Base-by-base conservation (phyloP, 2,888 invertebrate species). In the Drosophila quinaria region DNA sequence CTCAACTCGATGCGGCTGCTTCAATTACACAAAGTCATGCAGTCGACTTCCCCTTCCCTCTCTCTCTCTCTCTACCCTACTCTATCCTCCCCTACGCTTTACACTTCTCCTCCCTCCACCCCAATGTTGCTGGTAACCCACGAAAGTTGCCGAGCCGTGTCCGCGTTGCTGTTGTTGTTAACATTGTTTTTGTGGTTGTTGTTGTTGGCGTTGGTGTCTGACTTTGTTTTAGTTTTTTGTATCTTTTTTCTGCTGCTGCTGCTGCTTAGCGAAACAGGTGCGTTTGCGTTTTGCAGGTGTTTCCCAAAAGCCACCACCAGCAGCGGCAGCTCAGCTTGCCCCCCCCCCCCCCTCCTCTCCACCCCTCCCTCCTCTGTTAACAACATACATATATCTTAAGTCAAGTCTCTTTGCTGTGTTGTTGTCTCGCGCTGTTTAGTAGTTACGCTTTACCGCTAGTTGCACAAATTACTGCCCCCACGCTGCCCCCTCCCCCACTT, bases 261-360 rank as follows among this genome's bases (percentile, higher is more conserved):
- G 74, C 74, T 81, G 86, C 73, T 86, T 86, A 81, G 87, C 85
- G 77, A 90, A 91, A 90, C 90, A 90, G 90, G 91, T 90, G 90
- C 90, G 91, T 90, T 89, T 81, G 87, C 76, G 85, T 84, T 87
- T 87, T 90, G 90, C 90, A 90, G 90, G 90, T 91, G 90, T 90
- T 90, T 90, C 90, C 91, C 91, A 91, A 81, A 87, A 87, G 84
- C 79, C 54, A 85, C 83, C 81, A 84, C 80, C 83, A 73, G 37
- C 52, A 41, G 3, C 54, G 42, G 17, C 37, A 37, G 58, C 77
- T 62, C 51, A 19, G 47, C 49, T 70, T 66, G n/a, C n/a, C 49
- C 41, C 25, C 33, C 47, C 52, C 49, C 29, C 29, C 25, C 25
- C 6, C 25, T 25, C 25, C 3, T 42, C 41, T 49, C 33, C 70